These are phyloP conservation scores for Eospalax fontanierii DNA, from an alignment of 2,797 vertebrate species.

Conservation along the genomic window DNA sequence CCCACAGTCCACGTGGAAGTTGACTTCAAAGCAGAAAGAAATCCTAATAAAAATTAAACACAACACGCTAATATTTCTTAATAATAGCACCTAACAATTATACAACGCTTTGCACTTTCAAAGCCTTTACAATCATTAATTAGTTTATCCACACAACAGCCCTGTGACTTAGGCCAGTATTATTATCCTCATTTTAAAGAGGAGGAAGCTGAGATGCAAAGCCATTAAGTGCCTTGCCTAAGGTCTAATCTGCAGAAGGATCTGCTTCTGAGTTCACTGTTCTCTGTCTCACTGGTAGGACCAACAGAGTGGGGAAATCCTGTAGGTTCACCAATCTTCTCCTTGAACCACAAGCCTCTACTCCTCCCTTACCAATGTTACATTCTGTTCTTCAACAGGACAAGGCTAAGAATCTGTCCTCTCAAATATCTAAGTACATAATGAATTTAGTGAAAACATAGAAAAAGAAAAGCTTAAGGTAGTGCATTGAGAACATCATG, in stretches of 20 bases:
- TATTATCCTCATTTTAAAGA: constrained; percentile 86
- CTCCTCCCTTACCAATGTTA: not conserved
- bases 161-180: constrained; percentile 83
- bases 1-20: constrained; percentile 76
- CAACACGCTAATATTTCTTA: constrained; percentile 82
- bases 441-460: not conserved
- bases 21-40: constrained; percentile 83
- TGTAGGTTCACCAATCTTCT: constrained; percentile 1
- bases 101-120: constrained; percentile 83
- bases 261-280: constrained; percentile 29
- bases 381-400: not conserved
- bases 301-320: constrained; percentile 12
- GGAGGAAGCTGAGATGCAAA: constrained; percentile 82
- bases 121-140: constrained; percentile 87
- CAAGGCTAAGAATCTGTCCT: not conserved
- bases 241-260: constrained; percentile 84
- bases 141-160: constrained; percentile 87
- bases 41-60: constrained; percentile 81
- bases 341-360: not conserved
- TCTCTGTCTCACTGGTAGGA: not conserved
- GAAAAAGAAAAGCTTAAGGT: not conserved
- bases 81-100: constrained; percentile 84
- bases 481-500: not conserved
- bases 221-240: constrained; percentile 81
- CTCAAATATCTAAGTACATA: not conserved